These are phyloP conservation scores for Lathamus discolor DNA, from an alignment of 2,113 vertebrate genomes.

Conservation along the genomic window DNA sequence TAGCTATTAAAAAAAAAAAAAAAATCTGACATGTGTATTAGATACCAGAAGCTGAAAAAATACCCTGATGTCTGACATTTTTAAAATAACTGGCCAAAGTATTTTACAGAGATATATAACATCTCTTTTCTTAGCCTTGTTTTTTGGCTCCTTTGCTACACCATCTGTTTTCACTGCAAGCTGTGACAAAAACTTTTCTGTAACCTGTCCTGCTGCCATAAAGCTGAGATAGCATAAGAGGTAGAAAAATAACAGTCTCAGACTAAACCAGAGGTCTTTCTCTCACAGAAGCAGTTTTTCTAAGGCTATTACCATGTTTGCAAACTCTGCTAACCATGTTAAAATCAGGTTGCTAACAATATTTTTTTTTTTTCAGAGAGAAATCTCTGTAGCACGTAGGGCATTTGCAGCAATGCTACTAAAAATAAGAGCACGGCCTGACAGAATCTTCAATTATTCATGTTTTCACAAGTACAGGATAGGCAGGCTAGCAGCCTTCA, in stretches of 20 bases:
- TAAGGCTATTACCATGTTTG: background rate
- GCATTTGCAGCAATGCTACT: background rate
- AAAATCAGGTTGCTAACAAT: background rate
- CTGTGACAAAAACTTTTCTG: background rate
- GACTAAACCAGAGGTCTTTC: background rate
- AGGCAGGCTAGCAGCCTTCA: background rate
- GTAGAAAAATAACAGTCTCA: background rate
- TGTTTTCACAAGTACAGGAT: background rate
- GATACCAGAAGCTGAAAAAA: background rate
- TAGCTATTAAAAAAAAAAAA: background rate
- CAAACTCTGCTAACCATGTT: background rate
- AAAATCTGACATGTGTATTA: background rate
- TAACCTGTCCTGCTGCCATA: background rate
- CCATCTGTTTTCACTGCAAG: background rate
- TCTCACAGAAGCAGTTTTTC: background rate
- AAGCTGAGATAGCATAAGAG: background rate
- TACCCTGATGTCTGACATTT: background rate
- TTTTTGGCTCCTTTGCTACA: background rate
- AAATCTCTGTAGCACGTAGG: background rate
- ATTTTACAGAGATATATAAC: background rate
- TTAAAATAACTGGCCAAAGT: background rate
- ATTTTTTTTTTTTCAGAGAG: background rate
- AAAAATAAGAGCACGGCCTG: background rate
- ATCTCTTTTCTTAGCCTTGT: background rate
- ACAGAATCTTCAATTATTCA: slow-evolving; percentile 1